phyloP scores from a whole-genome alignment of 1,140 invertebrate species.

The Cylas formicarius region DNA sequence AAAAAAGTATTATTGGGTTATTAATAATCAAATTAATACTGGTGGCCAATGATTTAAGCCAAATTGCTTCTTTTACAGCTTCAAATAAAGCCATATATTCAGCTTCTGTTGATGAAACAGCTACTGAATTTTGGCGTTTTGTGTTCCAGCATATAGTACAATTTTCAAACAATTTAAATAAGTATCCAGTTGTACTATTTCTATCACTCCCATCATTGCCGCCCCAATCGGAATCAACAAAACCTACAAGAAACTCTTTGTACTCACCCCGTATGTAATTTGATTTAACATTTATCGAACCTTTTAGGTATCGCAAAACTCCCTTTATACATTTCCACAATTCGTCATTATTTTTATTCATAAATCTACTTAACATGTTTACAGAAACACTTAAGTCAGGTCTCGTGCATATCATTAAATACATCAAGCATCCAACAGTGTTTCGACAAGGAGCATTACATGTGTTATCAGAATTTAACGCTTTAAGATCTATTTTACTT shows the following conservation, averaged over 20 bases:
- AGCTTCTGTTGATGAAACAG: conserved; percentile 36
- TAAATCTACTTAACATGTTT: conserved; percentile 34
- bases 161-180: conserved; percentile 23
- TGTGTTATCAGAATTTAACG: conserved; percentile 25
- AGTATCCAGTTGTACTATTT: conserved; percentile 24
- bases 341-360: conserved; percentile 12
- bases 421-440: too few relatives aligned
- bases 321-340: conserved; percentile 7
- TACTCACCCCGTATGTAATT: conserved; percentile 22
- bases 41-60: conserved; percentile 17
- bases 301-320: conserved; percentile 14
- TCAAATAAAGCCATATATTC: conserved; percentile 35
- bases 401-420: conserved; percentile 36
- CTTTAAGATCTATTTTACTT: conserved; percentile 27
- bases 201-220: conserved; percentile 9
- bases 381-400: conserved; percentile 33
- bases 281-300: conserved; percentile 7
- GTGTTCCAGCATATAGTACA: conserved; percentile 31
- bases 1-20: conserved; percentile 16
- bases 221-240: conserved; percentile 23
- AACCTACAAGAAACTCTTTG: conserved; percentile 19
- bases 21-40: conserved; percentile 6
- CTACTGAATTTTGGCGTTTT: conserved; percentile 34
- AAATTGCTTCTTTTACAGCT: conserved; percentile 31
- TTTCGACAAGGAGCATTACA: conserved; percentile 29